Evolutionary conservation across 2,888 invertebrate genomes (phyloP), one percentile per base, ranked within the genome.

Genomic region (Ferrisia virgata): DNA sequence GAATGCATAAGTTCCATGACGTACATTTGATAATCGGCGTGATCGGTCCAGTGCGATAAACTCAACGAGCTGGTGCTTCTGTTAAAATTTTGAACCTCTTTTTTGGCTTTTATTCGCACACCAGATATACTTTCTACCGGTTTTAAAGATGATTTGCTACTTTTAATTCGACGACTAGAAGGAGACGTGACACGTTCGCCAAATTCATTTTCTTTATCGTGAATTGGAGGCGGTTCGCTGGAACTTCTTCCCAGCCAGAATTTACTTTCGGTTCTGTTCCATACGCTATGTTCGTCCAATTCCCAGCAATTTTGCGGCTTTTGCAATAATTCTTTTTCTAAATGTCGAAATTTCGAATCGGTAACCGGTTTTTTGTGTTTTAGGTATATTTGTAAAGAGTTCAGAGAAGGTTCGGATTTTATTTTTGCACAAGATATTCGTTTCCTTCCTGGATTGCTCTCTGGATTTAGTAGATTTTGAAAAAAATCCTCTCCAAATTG

Each of bases 361-460:
- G 92, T 91, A 0, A 94, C 94, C 5, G 94, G 93, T 87, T 92
- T 92, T 86, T 93, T 92, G 86, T 93, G 91, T 69, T 91, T 90
- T 58, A 94, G 89, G 87, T 94, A 94, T 40, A 92, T 90, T 87
- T 92, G 92, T 86, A 93, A 87, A 4, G 91, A 89, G 64, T 90
- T 88, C 31, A 91, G 88, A 9, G 92, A 91, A 84, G 92, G 92
- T 85, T 93, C 92, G 39, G 91, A 89, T 86, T 87, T 89, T 11
- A 84, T 58, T 82, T 85, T 82, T 2, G n/a, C 15, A 28, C 43
- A 79, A 15, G 84, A n/a, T 80, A 72, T 36, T 28, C 53, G 11
- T 28, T 11, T 80, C 31, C 15, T 64, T 5, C 64, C 64, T 13
- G 33, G 25, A 0, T 36, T 84, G 9, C 58, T 69, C 8, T 85